phyloP scores from a whole-genome alignment of 1,140 invertebrate genomes.

The Polyergus mexicanus region DNA sequence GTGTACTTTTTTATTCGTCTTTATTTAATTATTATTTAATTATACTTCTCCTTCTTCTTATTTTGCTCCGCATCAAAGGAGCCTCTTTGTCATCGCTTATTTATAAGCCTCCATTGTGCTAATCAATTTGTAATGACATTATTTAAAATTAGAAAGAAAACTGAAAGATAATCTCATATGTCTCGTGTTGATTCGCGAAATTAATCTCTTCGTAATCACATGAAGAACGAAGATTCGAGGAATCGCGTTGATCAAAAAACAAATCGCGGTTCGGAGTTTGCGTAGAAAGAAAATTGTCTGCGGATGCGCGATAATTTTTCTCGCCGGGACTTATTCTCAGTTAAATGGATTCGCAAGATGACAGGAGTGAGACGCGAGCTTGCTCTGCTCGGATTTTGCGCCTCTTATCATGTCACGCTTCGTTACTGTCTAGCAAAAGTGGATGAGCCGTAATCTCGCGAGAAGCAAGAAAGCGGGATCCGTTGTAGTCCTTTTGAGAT shows the following conservation, averaged over 20 bases:
- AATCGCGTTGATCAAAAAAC: neutral
- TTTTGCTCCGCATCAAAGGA: neutral
- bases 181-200: neutral
- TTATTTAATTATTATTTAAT: slow-evolving; percentile 23
- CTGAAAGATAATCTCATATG: neutral
- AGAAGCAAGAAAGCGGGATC: slow-evolving; percentile 47
- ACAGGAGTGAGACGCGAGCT: slow-evolving; percentile 38
- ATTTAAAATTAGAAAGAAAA: neutral
- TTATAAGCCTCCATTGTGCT: neutral
- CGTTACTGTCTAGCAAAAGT: slow-evolving; percentile 55
- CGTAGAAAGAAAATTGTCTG: slow-evolving; percentile 15
- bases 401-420: slow-evolving; percentile 50
- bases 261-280: neutral
- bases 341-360: slow-evolving; percentile 30
- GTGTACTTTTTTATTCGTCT: slow-evolving; percentile 50
- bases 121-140: neutral
- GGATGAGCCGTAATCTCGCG: slow-evolving; percentile 51
- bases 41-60: neutral
- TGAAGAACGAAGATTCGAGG: neutral
- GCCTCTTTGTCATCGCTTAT: neutral
- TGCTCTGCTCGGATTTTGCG: slow-evolving; percentile 35
- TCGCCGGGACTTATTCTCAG: slow-evolving; percentile 15
- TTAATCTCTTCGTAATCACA: slow-evolving; percentile 3
- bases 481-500: slow-evolving; percentile 44
- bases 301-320: neutral